A percentile compares a stretch with the other conserved stretches of the same genome.
phyloP scores from a whole-genome alignment of 2,113 vertebrate species.

The Elachura formosa region DNA sequence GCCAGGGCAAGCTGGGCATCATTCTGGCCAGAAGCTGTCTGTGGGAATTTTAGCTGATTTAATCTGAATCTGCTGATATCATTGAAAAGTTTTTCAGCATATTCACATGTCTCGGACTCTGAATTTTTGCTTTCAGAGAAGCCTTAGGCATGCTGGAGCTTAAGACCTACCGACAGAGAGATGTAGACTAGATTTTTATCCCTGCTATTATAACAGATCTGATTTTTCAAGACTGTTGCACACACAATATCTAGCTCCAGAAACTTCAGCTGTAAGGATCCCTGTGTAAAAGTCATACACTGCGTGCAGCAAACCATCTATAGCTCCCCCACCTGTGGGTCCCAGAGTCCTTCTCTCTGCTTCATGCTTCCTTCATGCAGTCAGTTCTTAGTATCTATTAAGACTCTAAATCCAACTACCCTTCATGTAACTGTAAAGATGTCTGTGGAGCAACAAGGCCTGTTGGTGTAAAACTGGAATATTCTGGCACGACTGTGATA shows the following conservation, averaged over 20 bases:
- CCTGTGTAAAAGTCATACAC: background rate
- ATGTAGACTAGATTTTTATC: background rate
- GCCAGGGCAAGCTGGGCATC: background rate
- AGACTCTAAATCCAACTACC: constrained; percentile 46
- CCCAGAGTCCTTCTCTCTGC: background rate
- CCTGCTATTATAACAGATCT: background rate
- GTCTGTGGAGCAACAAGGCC: constrained; percentile 19
- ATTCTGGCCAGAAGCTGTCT: background rate
- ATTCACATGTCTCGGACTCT: background rate
- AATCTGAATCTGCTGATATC: background rate
- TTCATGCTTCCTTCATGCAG: constrained; percentile 22
- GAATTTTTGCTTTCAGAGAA: background rate
- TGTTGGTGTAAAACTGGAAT: constrained; percentile 5
- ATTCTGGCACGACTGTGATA: constrained; percentile 53
- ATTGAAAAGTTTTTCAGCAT: background rate
- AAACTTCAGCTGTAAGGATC: background rate
- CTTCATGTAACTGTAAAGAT: constrained; percentile 39
- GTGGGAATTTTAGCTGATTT: background rate
- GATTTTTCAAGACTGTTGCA: background rate
- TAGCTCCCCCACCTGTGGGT: background rate
- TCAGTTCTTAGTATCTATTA: constrained; percentile 31
- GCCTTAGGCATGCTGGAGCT: background rate
- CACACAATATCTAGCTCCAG: background rate
- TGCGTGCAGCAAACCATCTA: background rate
- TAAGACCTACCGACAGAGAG: background rate